Base-by-base conservation (phyloP, 2,797 vertebrate species). In the Naso thynnoides region DNA sequence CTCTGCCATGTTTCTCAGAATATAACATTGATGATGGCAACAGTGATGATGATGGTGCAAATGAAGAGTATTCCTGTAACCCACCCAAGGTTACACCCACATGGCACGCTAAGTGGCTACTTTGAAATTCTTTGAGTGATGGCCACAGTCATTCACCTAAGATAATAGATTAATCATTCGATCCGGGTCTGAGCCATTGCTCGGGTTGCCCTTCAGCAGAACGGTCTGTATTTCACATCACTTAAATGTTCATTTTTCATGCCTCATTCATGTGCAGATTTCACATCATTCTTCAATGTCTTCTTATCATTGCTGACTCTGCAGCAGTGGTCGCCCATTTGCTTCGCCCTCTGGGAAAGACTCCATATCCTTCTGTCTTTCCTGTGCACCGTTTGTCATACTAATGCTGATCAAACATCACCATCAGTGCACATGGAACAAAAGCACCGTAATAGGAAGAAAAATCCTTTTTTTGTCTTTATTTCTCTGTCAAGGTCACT, bases 261-360 rank as follows among this genome's bases (percentile, higher is more conserved):
- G 60, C 72, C 76, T 87, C 81, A 62, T 89, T 84, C 79, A 79
- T 39, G 78, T 73, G 24, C 57, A 68, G 73, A 84, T 87, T 81
- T 80, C 78, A 45, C 33, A 86, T 81, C 81, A 86, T 83, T 66
- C 54, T 45, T 89, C 84, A 83, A 7, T 50, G 79, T 88, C 82
- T 82, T 69, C 81, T 87, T 79, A 84, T 90, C 83, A 15, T 47
- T 79, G 84, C 86, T 89, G 88, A 90, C 88, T 85, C 78, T 77
- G 83, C 82, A 78, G 69, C 45, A 42, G 61, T 63, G 49, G 66
- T 85, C 61, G 23, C 66, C 68, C 59, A 61, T 86, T 84, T 72
- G 79, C 81, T 80, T 81, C 63, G 60, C 79, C 79, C 83, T 88
- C 77, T 77, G 61, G 67, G 74, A 73, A 75, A 82, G 73, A 67